Evolutionary conservation across 2,888 invertebrate species (phyloP).

Genomic region (Drepanosiphum platanoidis): DNA sequence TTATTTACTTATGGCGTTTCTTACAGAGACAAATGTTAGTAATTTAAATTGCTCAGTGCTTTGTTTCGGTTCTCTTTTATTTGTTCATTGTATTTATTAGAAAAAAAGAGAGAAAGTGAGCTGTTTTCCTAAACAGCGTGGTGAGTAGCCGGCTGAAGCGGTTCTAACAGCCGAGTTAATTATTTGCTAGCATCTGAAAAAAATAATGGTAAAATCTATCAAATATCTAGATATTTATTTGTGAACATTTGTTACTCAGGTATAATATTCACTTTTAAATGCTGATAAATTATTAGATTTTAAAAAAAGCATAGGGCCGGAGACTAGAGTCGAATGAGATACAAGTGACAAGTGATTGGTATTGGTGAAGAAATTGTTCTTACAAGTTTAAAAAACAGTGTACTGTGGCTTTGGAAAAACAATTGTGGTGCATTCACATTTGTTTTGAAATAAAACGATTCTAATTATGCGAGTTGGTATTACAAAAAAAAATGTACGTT

Average conservation of each 20-base stretch:
- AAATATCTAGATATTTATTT: not conserved
- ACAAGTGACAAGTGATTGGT: no score
- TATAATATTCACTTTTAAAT: not conserved
- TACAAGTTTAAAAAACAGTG: no score
- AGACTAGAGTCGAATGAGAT: no score
- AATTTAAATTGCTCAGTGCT: conserved; percentile 54
- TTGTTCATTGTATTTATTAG: conserved; percentile 32
- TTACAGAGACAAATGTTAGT: conserved; percentile 46
- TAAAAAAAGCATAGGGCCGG: no score
- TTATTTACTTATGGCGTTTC: conserved; percentile 38
- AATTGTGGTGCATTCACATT: no score
- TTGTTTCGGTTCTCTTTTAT: conserved; percentile 46
- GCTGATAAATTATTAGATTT: no score
- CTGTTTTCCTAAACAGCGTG: conserved; percentile 54
- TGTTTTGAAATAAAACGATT: no score
- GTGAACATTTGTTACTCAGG: not conserved
- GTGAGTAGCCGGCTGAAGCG: conserved; percentile 38
- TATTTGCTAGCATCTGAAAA: conserved; percentile 59
- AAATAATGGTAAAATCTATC: not conserved
- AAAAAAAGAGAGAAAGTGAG: conserved; percentile 41
- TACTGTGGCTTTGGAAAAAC: no score
- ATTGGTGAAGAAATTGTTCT: no score
- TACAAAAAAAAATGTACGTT: no score
- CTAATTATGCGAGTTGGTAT: no score
- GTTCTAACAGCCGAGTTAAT: conserved; percentile 47